phyloP scores from a whole-genome alignment of 2,113 vertebrate species.

The Periophthalmus modestus region DNA sequence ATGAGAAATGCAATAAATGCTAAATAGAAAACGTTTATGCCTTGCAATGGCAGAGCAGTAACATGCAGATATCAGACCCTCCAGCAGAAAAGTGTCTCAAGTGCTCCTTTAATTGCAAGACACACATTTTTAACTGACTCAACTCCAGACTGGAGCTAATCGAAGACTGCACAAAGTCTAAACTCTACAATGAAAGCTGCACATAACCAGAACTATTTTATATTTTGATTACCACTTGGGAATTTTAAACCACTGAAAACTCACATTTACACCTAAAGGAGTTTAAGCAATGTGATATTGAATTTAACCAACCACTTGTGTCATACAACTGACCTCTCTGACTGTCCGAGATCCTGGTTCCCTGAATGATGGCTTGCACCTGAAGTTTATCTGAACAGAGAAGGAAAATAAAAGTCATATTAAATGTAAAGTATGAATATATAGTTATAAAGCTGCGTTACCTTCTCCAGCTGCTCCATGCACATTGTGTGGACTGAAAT shows the following conservation, averaged over 20 bases:
- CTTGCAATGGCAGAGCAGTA: too few species aligned
- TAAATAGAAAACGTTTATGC: too few species aligned
- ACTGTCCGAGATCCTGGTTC: constrained; percentile 90
- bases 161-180: not conserved
- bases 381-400: constrained; percentile 90
- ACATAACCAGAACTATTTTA: not conserved
- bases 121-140: not conserved
- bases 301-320: not conserved
- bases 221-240: too few species aligned
- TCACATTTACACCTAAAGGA: not conserved
- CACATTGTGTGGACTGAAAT: constrained; percentile 92
- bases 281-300: not conserved
- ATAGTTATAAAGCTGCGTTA: constrained; percentile 47
- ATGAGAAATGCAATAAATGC: too few species aligned
- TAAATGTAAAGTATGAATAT: not conserved
- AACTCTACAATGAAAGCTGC: not conserved
- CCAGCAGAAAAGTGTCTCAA: too few species aligned
- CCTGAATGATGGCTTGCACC: constrained; percentile 95
- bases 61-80: too few species aligned
- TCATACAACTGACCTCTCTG: constrained; percentile 82
- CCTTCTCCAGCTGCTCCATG: constrained; percentile 94
- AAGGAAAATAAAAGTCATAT: not conserved
- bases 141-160: not conserved
- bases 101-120: too few species aligned
- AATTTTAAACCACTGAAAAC: not conserved